Evolutionary conservation across 2,113 vertebrate species (phyloP), one percentile per base, ranked within the genome.

Genomic region (Anguilla rostrata): DNA sequence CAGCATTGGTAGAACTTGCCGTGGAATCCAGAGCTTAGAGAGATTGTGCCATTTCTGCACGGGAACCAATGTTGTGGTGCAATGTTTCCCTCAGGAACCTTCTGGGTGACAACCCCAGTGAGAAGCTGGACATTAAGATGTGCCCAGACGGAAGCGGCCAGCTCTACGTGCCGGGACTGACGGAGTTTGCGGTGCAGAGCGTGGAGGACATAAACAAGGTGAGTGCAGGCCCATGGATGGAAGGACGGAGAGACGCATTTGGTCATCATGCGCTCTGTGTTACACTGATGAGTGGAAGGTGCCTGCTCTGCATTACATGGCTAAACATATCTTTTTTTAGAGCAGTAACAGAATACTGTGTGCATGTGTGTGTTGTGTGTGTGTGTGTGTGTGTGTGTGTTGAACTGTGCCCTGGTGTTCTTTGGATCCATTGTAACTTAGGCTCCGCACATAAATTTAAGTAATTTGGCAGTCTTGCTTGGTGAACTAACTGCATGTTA

Each of bases 191-290:
- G 0, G 98, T 99, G 82, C 95, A 97, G 90, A 97, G 96, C 0
- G 96, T 98, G 20, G 97, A 97, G 26, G 98, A 99, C 93, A 98
- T 99, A 92, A 98, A 99, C 91, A 96, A 95, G 97, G 98, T 99
- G 78, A 85, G 82, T 14, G 14, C 15, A 80, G 79, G 39, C 5
- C 7, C 26, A 66, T n/a, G 16, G n/a, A 75, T 20, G 14, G 12
- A 71, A 34, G 34, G 22, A 9, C 4, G 9, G 57, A 60, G 14
- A 60, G 57, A 60, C 57, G 0, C 8, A 20, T 60, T 9, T 46
- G 43, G 7, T 1, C 18, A 22, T n/a, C 26, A n/a, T n/a, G 16
- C 26, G 6, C 26, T n/a, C 63, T n/a, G 20, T 71, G 6, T 75
- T n/a, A 2, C 3, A 34, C 8, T 26, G 11, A 34, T 9, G 2